Evolutionary conservation across 2,888 invertebrate genomes (phyloP).

Genomic region (Argyra leucocephala): DNA sequence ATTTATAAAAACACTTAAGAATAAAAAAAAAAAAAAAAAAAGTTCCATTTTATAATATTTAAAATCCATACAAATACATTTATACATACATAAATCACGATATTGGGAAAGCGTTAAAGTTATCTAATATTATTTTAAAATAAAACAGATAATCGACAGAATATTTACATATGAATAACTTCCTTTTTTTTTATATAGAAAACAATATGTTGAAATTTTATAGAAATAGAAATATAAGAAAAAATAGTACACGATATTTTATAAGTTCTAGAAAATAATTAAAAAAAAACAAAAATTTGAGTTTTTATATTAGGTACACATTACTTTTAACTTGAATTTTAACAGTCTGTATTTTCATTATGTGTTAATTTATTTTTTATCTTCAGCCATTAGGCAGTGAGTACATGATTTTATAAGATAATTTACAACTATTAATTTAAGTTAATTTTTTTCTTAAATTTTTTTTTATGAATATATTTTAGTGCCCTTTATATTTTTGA

Average conservation of each 20-base stretch:
- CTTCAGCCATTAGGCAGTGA: background rate
- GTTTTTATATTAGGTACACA: background rate
- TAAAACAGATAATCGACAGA: background rate
- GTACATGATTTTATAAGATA: background rate
- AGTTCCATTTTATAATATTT: background rate
- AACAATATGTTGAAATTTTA: background rate
- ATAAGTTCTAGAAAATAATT: background rate
- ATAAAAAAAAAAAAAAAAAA: too few relatives aligned
- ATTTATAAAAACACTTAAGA: too few relatives aligned
- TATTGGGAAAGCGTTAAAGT: background rate
- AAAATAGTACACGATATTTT: background rate
- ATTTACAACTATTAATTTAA: background rate
- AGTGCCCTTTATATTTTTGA: background rate
- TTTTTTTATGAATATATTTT: background rate
- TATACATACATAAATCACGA: background rate
- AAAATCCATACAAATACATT: background rate
- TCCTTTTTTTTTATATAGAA: background rate
- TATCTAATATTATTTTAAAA: background rate
- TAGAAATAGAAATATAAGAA: background rate
- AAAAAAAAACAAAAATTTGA: background rate
- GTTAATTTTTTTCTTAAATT: background rate
- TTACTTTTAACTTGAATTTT: background rate
- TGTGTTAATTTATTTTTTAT: constrained; percentile 1
- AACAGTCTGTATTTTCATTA: background rate
- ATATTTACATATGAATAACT: constrained; percentile 3